Base-by-base conservation (phyloP, 1,140 invertebrate genomes). In the Drosophila pectinifera region DNA sequence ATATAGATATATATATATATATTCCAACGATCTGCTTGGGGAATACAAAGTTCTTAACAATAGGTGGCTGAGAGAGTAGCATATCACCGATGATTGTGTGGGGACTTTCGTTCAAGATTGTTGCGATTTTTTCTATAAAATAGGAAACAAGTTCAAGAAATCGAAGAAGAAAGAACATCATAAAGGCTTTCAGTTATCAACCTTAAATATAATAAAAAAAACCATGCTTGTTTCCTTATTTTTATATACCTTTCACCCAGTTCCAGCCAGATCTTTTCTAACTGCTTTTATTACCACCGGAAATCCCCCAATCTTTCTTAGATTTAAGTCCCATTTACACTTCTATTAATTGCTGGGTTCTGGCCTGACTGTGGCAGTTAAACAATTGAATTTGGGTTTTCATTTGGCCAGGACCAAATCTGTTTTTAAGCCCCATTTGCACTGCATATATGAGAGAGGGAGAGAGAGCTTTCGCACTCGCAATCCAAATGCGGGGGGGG, bases 371-470 rank as follows among this genome's bases (percentile, higher is more conserved):
- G 31, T 10, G 18, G 28, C 26, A 11, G 41, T 59, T 51, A 36
- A 51, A 61, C 57, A 65, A 68, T 68, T 68, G 45, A 68, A 68
- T 68, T 65, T 68, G 64, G 26, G 20, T 24, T 65, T 63, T 63
- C 58, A 67, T 48, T 68, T 36, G 61, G 18, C 45, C 61, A 36
- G 14, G 46, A 49, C 45, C 24, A 53, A 68, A 65, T 68, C 64
- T 51, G 43, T 51, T 65, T 67, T 68, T 68, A 68, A 65, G 45
- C 64, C 64, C 45, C 62, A 49, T 68, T 65, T 64, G 62, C 59
- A 68, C 20, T 51, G 45, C 64, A 65, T 68, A 65, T 65, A 65
- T 65, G 59, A 22, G n/a, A n/a, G n/a, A n/a, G n/a, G n/a, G n/a
- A n/a, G n/a, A n/a, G n/a, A n/a, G 3, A 68, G 64, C 61, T 65